Percentiles rank a stretch among this genome's conserved stretches.
Conservation (phyloP, 2,113 vertebrate species). For the Barbus barbus region DNA sequence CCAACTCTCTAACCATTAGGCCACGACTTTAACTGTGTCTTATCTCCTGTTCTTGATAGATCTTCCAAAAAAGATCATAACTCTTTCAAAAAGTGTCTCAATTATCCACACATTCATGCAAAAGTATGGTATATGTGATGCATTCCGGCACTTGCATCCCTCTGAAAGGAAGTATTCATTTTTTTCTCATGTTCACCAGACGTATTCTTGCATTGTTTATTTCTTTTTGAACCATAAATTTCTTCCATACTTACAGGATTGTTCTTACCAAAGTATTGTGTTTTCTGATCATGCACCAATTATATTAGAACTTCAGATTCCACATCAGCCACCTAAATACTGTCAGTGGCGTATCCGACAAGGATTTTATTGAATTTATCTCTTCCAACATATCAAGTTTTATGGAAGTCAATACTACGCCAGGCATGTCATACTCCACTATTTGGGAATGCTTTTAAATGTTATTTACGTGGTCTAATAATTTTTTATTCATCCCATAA, state of each 20-base stretch:
- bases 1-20: too few relatives aligned
- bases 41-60: too few relatives aligned
- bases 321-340: neutral
- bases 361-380: neutral
- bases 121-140: too few relatives aligned
- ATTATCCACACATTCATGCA: too few relatives aligned
- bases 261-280: neutral
- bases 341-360: neutral
- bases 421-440: neutral
- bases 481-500: constrained; percentile 11
- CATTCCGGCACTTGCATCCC: too few relatives aligned
- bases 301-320: neutral
- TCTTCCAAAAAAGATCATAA: constrained; percentile 4
- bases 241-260: neutral
- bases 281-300: neutral
- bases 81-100: neutral
- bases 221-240: neutral
- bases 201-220: neutral
- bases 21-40: too few relatives aligned
- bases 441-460: neutral
- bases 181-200: neutral
- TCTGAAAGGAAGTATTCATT: neutral
- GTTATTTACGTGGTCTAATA: neutral
- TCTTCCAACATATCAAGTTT: too few relatives aligned
- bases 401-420: too few relatives aligned